Percentiles rank a stretch among this genome's conserved stretches.
Evolutionary conservation across 2,797 vertebrate species (phyloP).

Genomic region (Galaxias olidus): DNA sequence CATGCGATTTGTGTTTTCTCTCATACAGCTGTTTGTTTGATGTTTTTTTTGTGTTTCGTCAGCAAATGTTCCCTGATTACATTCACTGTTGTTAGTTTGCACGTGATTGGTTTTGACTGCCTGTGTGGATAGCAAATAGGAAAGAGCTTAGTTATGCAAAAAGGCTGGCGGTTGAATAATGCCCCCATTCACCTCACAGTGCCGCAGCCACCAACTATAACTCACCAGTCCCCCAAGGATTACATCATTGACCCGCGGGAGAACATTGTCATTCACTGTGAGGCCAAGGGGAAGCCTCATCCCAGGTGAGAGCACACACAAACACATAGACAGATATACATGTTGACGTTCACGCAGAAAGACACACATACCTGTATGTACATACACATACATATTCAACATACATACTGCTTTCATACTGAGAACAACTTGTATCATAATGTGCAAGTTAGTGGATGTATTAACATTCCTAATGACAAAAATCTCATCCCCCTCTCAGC

Average conservation of each 20-base stretch:
- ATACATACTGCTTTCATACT: too few relatives aligned
- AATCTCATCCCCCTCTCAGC: slow-evolving; percentile 68
- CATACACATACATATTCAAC: background rate
- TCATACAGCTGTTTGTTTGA: slow-evolving; percentile 24
- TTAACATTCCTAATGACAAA: too few relatives aligned
- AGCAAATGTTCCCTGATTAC: slow-evolving; percentile 35
- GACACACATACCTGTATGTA: background rate
- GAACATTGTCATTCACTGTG: slow-evolving; percentile 93
- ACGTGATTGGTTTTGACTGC: slow-evolving; percentile 42
- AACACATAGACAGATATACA: too few relatives aligned
- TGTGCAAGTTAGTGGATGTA: too few relatives aligned
- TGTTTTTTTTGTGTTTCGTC: slow-evolving; percentile 39
- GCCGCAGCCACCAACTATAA: slow-evolving; percentile 95
- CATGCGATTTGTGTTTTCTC: slow-evolving; percentile 42
- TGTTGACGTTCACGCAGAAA: too few relatives aligned
- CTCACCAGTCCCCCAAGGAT: slow-evolving; percentile 92
- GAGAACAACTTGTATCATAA: too few relatives aligned
- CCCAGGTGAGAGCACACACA: slow-evolving; percentile 80
- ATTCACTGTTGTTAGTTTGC: slow-evolving; percentile 34
- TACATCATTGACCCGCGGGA: slow-evolving; percentile 96
- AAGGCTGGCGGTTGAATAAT: slow-evolving; percentile 51
- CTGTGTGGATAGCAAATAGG: slow-evolving; percentile 40
- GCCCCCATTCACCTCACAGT: slow-evolving; percentile 70
- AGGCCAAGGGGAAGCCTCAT: slow-evolving; percentile 95
- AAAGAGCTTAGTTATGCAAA: slow-evolving; percentile 45